These are phyloP conservation scores for Oryzias woworae DNA, from an alignment of 2,113 vertebrate species.

Conservation along the genomic window DNA sequence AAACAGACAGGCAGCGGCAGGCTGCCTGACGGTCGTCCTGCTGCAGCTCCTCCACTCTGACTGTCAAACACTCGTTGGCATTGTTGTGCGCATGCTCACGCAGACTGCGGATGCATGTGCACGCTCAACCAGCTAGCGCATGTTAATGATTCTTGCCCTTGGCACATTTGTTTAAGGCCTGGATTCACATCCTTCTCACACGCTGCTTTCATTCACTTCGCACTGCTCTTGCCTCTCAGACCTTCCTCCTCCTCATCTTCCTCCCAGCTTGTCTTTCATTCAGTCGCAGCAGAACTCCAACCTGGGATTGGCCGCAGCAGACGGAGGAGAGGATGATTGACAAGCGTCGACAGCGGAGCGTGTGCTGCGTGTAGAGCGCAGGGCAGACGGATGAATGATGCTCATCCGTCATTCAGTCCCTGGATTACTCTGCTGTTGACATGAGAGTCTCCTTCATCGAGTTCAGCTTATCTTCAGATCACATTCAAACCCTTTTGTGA, in stretches of 20 bases:
- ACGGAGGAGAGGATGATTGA: conserved; percentile 58
- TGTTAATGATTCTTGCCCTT: conserved; percentile 54
- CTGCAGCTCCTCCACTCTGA: conserved; percentile 46
- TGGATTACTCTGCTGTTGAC: conserved; percentile 15
- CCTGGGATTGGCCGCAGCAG: conserved; percentile 49
- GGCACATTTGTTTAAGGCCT: conserved; percentile 44
- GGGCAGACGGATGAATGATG: conserved; percentile 14
- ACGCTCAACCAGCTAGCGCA: conserved; percentile 35
- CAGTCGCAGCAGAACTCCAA: conserved; percentile 14
- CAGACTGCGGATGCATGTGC: neutral
- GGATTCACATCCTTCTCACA: conserved; percentile 17
- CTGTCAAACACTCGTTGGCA: conserved; percentile 41
- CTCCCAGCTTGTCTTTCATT: conserved; percentile 48
- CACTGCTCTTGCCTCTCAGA: neutral
- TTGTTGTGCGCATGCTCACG: conserved; percentile 1
- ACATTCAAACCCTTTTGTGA: conserved; percentile 32
- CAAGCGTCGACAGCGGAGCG: conserved; percentile 41
- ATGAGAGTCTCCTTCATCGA: conserved; percentile 11
- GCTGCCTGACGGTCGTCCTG: conserved; percentile 56
- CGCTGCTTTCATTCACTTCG: conserved; percentile 3
- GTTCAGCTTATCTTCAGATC: conserved; percentile 35
- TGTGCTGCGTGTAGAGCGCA: conserved; percentile 15
- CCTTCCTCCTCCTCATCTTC: conserved; percentile 7
- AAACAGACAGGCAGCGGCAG: conserved; percentile 63
- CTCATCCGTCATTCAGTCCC: conserved; percentile 34